Base-by-base conservation (phyloP, 2,113 vertebrate species). In the Struthidea cinerea region DNA sequence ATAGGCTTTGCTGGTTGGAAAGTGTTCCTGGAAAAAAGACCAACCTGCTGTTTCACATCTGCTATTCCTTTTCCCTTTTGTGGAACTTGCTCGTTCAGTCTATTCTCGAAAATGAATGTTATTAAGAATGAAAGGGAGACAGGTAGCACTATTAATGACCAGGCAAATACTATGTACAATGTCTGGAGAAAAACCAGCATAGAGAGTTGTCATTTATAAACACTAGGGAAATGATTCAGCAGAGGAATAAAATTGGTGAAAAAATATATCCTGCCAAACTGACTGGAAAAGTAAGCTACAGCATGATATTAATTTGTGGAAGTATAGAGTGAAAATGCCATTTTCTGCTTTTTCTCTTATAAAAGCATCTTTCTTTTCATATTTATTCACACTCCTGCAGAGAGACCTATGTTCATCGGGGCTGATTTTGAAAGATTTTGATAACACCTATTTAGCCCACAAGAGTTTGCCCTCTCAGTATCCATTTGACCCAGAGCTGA, bases 261-360 rank as follows among this genome's bases (percentile, higher is more conserved):
- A 95, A 95, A 89, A 46, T 93, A 70, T 12, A 88, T 75, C 55
- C 59, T 94, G 89, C 59, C 94, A 89, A 85, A 76, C 22, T 89
- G 70, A 69, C 49, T 75, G 27, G 41, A 78, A 69, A 84, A 94
- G 7, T 50, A 83, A 74, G 16, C 87, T 92, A 75, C 27, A 47
- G 32, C 20, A 79, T 1, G 0, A 18, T 73, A 69, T 83, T 77
- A 64, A 61, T 50, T 85, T 65, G 27, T 24, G 37, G 44, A 87
- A 83, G 11, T 50, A 59, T 33, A 77, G 13, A 88, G 11, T 10
- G 5, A 78, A 93, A 87, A 30, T 47, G 47, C 33, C 52, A 13
- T 2, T 80, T 94, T 60, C 53, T 95, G 19, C 47, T 89, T 92
- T 89, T 37, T 57, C 21, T 83, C n/a, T 65, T 80, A 41, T 17